Percentiles rank a stretch among this genome's conserved stretches.
These are phyloP conservation scores for Oophaga sylvatica DNA, from an alignment of 2,797 vertebrate species.

Conservation along the genomic window DNA sequence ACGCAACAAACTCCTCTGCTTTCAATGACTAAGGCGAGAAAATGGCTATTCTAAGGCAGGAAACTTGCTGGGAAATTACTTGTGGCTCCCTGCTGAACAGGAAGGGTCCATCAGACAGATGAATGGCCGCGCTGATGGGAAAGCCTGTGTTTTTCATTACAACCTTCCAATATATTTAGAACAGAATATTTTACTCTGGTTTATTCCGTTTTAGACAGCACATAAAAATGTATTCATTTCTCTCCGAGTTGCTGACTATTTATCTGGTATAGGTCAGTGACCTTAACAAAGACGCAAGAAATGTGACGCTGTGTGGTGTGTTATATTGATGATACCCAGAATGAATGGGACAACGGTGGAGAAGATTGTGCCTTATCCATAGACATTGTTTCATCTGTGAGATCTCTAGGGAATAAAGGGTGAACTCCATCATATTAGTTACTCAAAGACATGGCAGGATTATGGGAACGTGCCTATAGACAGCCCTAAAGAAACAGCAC, in stretches of 20 bases:
- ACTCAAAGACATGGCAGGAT: too few species aligned
- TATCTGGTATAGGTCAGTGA: background rate
- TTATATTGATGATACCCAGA: background rate
- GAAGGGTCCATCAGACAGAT: constrained; percentile 44
- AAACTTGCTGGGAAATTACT: constrained; percentile 53
- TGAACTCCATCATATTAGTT: too few species aligned
- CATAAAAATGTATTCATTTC: background rate
- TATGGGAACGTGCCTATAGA: too few species aligned
- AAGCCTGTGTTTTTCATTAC: constrained; percentile 13
- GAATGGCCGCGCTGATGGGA: constrained; percentile 39
- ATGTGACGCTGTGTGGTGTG: background rate
- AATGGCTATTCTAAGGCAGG: constrained; percentile 8
- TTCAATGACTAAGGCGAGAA: background rate
- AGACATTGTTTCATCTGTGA: background rate
- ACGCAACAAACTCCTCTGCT: background rate
- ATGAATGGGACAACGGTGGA: background rate
- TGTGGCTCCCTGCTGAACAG: constrained; percentile 39
- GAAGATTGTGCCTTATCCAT: background rate
- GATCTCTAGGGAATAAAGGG: too few species aligned
- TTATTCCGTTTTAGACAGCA: background rate
- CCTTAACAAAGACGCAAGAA: background rate
- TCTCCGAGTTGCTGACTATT: background rate
- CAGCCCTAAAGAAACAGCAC: too few species aligned
- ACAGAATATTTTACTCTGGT: background rate
- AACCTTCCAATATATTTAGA: constrained; percentile 18